Percentiles rank a stretch among this genome's conserved stretches.
Conservation (phyloP, 2,888 invertebrate genomes). For the Auanema freiburgensis region DNA sequence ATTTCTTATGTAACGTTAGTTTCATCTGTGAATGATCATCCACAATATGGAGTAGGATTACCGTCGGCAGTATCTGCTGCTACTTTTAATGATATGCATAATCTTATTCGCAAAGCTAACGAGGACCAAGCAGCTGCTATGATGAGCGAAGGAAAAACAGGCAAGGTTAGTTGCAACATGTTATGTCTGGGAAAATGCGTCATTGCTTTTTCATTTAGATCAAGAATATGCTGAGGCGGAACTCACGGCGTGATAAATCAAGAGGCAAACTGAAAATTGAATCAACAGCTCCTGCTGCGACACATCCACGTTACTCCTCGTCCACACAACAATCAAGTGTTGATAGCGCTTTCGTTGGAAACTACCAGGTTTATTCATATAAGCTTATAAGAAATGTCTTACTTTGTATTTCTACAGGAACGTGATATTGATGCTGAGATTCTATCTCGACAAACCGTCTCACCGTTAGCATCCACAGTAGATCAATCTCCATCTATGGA, state of each 20-base stretch:
- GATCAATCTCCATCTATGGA: conserved; percentile 45
- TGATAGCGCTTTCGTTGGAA: conserved; percentile 48
- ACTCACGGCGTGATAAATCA: conserved; percentile 47
- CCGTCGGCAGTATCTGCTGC: conserved; percentile 44
- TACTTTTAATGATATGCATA: conserved; percentile 59
- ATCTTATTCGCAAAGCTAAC: conserved; percentile 53
- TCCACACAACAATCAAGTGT: conserved; percentile 34
- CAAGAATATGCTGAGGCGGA: conserved; percentile 50
- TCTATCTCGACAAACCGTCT: conserved; percentile 35
- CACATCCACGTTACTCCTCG: conserved; percentile 25
- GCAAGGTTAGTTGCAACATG: conserved; percentile 15
- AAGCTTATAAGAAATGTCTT: not conserved
- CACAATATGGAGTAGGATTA: conserved; percentile 37
- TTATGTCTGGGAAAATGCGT: not conserved
- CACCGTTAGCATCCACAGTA: conserved; percentile 22
- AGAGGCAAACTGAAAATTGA: conserved; percentile 43
- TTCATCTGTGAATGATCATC: conserved; percentile 27
- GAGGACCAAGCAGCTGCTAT: conserved; percentile 50
- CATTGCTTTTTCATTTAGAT: conserved; percentile 26
- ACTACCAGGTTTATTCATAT: conserved; percentile 36
- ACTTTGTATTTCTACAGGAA: conserved; percentile 29
- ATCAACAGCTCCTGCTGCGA: conserved; percentile 46
- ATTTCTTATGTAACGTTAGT: not conserved
- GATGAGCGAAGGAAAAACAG: conserved; percentile 46
- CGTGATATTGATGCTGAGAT: conserved; percentile 61